Evolutionary conservation across 2,888 invertebrate species (phyloP), one percentile per base, ranked within the genome.

Genomic region (Tinea semifulvella): DNA sequence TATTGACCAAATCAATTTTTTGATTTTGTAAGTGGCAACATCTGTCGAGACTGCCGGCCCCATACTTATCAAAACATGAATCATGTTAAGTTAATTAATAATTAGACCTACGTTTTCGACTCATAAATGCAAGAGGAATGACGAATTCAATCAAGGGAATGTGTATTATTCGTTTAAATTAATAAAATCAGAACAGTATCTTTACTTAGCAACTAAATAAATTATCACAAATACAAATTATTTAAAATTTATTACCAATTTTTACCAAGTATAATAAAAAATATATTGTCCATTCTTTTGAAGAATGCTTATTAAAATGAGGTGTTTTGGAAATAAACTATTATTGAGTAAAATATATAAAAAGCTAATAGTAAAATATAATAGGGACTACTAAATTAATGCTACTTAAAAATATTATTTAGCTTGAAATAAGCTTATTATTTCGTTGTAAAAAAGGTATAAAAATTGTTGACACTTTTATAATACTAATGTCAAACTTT

Each of bases 381-480:
- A 11, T 14, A 31, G 5, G 31, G 13, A 31, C 31, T 13, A 31
- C n/a, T n/a, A n/a, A n/a, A 31, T 27, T 27, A 27, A 27, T 27
- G 11, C 3, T n/a, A 27, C 11, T 27, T 3, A n/a, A n/a, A 27
- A n/a, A 7, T 27, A 7, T 22, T 7, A 22, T 22, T 22, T 22
- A 22, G 8, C 28, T 31, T 22, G 8, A 22, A 22, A 22, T 7
- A 22, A 8, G 22, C 22, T 22, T 22, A 8, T 22, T 46, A 46
- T 68, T 42, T 70, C 69, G 68, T 74, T 69, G 74, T 76, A 75
- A 65, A 71, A 72, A 68, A 69, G 10, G 65, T 77, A 74, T 69
- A 74, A 76, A 64, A 69, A 74, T 61, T 66, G 64, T 68, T 66
- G 66, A 69, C 65, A 61, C 63, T 46, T 60, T 43, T 48, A 51